Evolutionary conservation across 2,888 invertebrate species (phyloP), one percentile per base, ranked within the genome.

Genomic region (Cerastis leucographa): DNA sequence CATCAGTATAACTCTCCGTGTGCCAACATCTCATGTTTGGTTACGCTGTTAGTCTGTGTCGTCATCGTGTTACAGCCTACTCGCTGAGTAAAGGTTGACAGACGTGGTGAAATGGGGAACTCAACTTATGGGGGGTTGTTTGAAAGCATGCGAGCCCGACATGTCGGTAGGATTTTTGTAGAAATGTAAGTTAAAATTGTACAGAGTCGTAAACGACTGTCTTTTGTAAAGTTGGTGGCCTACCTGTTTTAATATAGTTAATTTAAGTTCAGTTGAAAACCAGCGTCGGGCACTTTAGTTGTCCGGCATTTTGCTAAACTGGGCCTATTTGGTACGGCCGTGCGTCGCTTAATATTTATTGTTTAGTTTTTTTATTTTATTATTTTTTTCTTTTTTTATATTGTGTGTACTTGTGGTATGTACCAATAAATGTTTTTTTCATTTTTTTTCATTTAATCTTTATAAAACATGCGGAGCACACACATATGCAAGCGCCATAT

Each of bases 11-110:
- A 76, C 65, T 72, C 64, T 25, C 64, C 59, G 25, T 66, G n/a
- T n/a, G 29, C 67, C 14, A 61, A 56, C 64, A 64, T 72, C 25
- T 80, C 74, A 67, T 75, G 65, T 85, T 80, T 85, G 70, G 59
- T 25, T 80, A 62, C 49, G 29, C 62, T 54, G 64, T 72, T 46
- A 70, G 70, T 22, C 65, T 29, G 51, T 82, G 74, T 56, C 74
- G 59, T 82, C 71, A 66, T 70, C n/a, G 9, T 22, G 44, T 64
- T 56, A 62, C 42, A 54, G 49, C 17, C 66, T 56, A 12, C 25
- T 12, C 25, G 5, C 19, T 22, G 11, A 0, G 17, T 69, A 7
- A 12, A 66, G 19, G 19, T 46, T 44, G 65, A 59, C 22, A 65
- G 35, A n/a, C n/a, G 19, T 49, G 25, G 42, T 25, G 25, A 2